phyloP scores from a whole-genome alignment of 37 sponge, comb jelly and placozoan species.

The Mnemiopsis leidyi region DNA sequence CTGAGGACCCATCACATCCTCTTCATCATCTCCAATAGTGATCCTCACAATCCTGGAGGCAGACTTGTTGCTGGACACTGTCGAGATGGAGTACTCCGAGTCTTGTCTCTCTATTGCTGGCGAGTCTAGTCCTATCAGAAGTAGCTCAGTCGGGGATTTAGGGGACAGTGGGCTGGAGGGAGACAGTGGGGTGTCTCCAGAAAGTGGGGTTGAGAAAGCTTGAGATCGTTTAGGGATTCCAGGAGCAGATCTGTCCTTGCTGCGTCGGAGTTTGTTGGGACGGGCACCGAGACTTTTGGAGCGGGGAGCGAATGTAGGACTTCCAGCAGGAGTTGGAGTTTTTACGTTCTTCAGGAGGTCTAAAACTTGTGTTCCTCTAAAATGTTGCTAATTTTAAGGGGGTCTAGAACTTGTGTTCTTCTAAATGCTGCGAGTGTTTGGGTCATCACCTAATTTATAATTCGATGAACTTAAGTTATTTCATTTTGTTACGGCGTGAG shows the following conservation, averaged over 20 bases:
- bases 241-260: neutral
- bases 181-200: neutral
- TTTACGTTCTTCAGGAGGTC: neutral
- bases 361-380: neutral
- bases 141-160: neutral
- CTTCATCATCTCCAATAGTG: neutral
- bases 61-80: conserved; percentile 51
- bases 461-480: too few relatives aligned
- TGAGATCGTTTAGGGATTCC: neutral
- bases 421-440: too few relatives aligned
- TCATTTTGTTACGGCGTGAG: too few relatives aligned
- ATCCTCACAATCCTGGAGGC: conserved; percentile 23
- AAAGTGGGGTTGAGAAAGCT: neutral
- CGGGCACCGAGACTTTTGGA: conserved; percentile 24
- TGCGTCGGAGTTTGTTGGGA: neutral
- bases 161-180: neutral
- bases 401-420: neutral
- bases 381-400: neutral
- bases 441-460: too few relatives aligned
- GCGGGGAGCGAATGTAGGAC: conserved; percentile 39
- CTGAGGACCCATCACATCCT: neutral
- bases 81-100: conserved; percentile 29
- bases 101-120: neutral
- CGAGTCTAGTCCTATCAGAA: neutral
- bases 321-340: neutral